phyloP scores from a whole-genome alignment of 2,888 invertebrate species.

The Incurvaria masculella region DNA sequence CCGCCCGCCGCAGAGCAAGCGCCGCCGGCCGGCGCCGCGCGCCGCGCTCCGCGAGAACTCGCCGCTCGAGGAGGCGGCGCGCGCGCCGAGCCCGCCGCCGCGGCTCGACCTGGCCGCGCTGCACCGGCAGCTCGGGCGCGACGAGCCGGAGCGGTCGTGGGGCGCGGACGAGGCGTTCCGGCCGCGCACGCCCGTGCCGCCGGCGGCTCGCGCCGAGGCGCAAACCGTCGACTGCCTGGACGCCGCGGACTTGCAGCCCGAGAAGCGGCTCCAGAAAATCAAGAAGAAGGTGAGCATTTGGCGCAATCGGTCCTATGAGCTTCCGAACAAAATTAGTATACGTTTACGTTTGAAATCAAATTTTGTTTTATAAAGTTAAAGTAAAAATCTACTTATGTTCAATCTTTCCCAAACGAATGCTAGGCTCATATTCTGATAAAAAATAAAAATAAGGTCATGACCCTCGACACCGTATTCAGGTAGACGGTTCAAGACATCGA shows the following conservation, averaged over 20 bases:
- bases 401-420: too few relatives aligned
- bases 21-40: constrained; percentile 24
- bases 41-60: constrained; percentile 43
- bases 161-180: constrained; percentile 5
- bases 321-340: too few relatives aligned
- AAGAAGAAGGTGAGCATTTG: constrained; percentile 52
- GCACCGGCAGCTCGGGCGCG: constrained; percentile 55
- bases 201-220: constrained; percentile 30
- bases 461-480: too few relatives aligned
- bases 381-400: too few relatives aligned
- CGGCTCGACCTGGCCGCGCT: constrained; percentile 47
- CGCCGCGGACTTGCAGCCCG: not conserved
- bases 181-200: constrained; percentile 14
- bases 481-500: too few relatives aligned
- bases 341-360: too few relatives aligned
- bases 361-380: too few relatives aligned
- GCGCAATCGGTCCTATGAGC: constrained; percentile 60
- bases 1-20: constrained; percentile 41
- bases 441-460: too few relatives aligned
- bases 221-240: constrained; percentile 26
- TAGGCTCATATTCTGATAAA: too few relatives aligned
- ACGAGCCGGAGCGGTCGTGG: constrained; percentile 31
- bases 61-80: constrained; percentile 22
- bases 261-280: constrained; percentile 37
- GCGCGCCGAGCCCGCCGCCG: constrained; percentile 17